These are phyloP conservation scores for Scaeva pyrastri DNA, from an alignment of 2,888 invertebrate species.

Conservation along the genomic window DNA sequence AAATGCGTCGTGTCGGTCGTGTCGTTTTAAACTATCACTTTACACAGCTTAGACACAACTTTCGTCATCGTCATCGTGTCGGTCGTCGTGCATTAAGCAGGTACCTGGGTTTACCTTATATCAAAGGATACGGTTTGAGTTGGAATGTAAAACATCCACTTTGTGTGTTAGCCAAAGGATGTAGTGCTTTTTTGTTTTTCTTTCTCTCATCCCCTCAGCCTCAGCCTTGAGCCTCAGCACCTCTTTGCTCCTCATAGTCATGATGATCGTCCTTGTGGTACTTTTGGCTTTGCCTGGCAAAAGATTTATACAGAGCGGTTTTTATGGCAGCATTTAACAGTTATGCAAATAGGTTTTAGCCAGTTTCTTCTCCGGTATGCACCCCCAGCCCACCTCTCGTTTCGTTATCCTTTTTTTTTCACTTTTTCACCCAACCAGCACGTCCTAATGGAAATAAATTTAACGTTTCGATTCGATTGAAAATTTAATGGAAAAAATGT, in stretches of 20 bases:
- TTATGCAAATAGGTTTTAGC: constrained; percentile 50
- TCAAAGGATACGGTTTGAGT: background rate
- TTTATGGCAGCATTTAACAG: constrained; percentile 52
- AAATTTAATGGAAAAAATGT: constrained; percentile 47
- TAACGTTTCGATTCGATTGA: constrained; percentile 45
- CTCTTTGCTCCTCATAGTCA: background rate
- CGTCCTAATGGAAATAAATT: constrained; percentile 31
- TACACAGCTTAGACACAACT: background rate
- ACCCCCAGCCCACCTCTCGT: background rate
- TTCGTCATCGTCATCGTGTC: background rate
- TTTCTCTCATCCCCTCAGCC: background rate
- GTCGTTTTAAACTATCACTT: constrained; percentile 22
- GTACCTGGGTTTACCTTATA: background rate
- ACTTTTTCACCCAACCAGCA: background rate
- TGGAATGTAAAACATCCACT: constrained; percentile 31
- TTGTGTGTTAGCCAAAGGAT: constrained; percentile 12
- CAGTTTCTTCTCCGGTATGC: constrained; percentile 1
- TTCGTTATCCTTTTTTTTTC: background rate
- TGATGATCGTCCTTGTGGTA: background rate
- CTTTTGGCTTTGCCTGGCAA: background rate
- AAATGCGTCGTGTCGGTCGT: background rate
- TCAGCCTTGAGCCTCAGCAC: background rate
- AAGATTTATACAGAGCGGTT: constrained; percentile 39
- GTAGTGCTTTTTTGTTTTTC: constrained; percentile 17
- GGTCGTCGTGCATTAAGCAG: background rate